phyloP scores from a whole-genome alignment of 1,140 invertebrate species.

The Hormaphis cornu region DNA sequence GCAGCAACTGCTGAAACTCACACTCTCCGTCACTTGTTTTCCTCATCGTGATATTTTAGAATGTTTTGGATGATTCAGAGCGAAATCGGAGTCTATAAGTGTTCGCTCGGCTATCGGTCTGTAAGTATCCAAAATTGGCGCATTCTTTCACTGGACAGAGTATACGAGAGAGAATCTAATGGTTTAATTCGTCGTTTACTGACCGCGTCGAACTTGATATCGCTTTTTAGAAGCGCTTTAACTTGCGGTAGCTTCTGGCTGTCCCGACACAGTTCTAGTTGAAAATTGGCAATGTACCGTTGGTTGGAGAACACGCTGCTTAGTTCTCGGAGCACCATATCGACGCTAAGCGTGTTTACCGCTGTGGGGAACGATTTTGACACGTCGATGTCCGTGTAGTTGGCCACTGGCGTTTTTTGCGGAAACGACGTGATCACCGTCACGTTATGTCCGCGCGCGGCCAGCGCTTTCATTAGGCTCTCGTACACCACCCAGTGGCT shows the following conservation, averaged over 20 bases:
- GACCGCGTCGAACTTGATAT: slow-evolving; percentile 35
- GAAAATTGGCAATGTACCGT: slow-evolving; percentile 3
- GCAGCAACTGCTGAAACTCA: too few species aligned
- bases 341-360: neutral
- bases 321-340: neutral
- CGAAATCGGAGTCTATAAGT: too few species aligned
- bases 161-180: too few species aligned
- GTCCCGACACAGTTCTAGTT: neutral
- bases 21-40: too few species aligned
- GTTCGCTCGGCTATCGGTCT: too few species aligned
- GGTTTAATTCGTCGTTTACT: neutral
- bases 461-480: slow-evolving; percentile 39
- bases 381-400: slow-evolving; percentile 46
- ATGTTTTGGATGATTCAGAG: too few species aligned
- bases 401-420: slow-evolving; percentile 44
- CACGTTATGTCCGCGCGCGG: slow-evolving; percentile 39
- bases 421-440: slow-evolving; percentile 43
- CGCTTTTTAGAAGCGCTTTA: slow-evolving; percentile 15
- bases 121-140: too few species aligned
- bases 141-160: too few species aligned
- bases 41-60: too few species aligned
- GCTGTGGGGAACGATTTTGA: neutral
- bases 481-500: slow-evolving; percentile 43
- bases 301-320: neutral
- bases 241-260: neutral